Evolutionary conservation across 2,888 invertebrate genomes (phyloP), one percentile per base, ranked within the genome.

Genomic region (Polydrusus pterygomalis): DNA sequence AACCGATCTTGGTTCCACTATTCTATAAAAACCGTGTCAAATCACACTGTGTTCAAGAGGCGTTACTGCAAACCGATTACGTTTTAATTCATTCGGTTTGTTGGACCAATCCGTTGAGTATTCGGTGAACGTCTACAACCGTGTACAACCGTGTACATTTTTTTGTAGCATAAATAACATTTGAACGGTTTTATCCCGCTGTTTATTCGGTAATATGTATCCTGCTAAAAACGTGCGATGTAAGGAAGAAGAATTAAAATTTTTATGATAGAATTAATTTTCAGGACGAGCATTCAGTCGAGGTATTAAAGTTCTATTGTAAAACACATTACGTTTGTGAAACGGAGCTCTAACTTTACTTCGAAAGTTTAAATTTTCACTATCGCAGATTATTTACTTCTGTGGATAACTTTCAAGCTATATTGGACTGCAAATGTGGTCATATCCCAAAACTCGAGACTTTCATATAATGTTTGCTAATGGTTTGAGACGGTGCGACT

Each of bases 361-460:
- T 11, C 10, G 0, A 40, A 72, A 72, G 45, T 64, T 72, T 63
- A 64, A 71, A 56, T 63, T 56, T 56, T 56, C 71, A 65, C 64
- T 72, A 60, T 45, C 67, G 49, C 18, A 58, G 72, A 67, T 73
- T 73, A 67, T 60, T 54, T 60, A 68, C 40, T 74, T 68, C 73
- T 60, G 60, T 62, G 60, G 64, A 51, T 45, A 65, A 54, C 56
- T 38, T 73, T 60, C 60, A 56, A 58, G 67, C 60, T 58, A 10
- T 1, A 10, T 11, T 17, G 38, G 58, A 60, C 58, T 38, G 38
- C 13, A 6, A 38, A 34, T 38, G 58, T 60, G 58, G 15, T 60
- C 38, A n/a, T 60, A 60, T 34, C 25, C 38, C 58, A 13, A 60
- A 60, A 60, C 38, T 38, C 38, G 15, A 60, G 18, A 60, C 58